These are phyloP conservation scores for Hylaea fasciaria DNA, from an alignment of 2,888 invertebrate species.

Conservation along the genomic window DNA sequence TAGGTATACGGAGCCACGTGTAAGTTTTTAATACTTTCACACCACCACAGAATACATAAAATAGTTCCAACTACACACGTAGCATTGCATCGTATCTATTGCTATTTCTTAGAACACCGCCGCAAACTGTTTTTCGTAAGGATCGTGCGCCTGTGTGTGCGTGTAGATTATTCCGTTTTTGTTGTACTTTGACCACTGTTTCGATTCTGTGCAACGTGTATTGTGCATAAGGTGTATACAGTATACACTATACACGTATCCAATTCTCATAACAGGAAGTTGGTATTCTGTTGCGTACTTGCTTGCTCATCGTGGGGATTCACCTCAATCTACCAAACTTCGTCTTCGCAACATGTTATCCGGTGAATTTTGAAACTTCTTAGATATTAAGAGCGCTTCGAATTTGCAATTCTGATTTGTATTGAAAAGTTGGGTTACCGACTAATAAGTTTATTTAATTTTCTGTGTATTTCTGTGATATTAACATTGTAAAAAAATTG, in stretches of 20 bases:
- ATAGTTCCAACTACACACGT: no score
- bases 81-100: no score
- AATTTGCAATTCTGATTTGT: background rate
- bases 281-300: conserved; percentile 56
- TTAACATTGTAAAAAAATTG: no score
- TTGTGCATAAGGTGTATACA: background rate
- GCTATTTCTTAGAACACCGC: background rate
- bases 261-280: conserved; percentile 56
- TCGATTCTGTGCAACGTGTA: background rate
- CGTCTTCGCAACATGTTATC: conserved; percentile 65
- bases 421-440: background rate
- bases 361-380: conserved; percentile 65
- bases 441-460: no score
- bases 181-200: conserved; percentile 11
- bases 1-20: no score
- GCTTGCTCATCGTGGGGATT: conserved; percentile 65
- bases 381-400: background rate
- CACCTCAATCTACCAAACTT: conserved; percentile 73
- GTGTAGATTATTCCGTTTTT: background rate
- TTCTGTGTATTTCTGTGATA: no score
- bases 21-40: no score
- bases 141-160: background rate
- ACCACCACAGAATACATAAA: no score
- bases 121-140: background rate
- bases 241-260: no score